Evolutionary conservation across 2,113 vertebrate species (phyloP).

Genomic region (Saimiri boliviensis): DNA sequence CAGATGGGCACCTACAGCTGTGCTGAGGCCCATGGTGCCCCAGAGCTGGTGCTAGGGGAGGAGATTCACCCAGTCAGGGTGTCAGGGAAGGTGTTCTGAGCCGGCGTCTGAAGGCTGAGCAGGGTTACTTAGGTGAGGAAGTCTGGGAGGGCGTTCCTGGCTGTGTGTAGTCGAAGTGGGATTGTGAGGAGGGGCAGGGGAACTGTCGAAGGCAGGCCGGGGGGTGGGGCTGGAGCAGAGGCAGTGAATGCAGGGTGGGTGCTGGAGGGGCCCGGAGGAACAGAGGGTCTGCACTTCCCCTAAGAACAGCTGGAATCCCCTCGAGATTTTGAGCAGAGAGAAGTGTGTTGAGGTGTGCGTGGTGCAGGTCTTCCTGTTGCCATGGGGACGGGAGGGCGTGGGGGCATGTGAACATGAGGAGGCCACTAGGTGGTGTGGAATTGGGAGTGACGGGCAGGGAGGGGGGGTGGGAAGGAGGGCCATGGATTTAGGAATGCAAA

Average conservation of each 20-base stretch:
- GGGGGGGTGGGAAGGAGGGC: neutral
- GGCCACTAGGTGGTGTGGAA: neutral
- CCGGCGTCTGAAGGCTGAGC: neutral
- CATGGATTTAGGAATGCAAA: neutral
- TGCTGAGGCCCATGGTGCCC: accelerated
- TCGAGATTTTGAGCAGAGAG: neutral
- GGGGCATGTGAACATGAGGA: neutral
- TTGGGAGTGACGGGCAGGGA: neutral
- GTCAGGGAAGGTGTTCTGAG: neutral
- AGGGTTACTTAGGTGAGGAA: neutral
- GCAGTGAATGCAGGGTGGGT: too few relatives aligned
- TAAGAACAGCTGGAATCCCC: neutral
- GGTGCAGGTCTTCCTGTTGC: neutral
- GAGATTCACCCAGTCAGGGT: neutral
- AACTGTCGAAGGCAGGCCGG: neutral
- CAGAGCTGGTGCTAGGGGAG: neutral
- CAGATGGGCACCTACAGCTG: neutral
- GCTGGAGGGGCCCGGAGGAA: neutral
- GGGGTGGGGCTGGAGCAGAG: neutral
- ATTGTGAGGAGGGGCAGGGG: too few relatives aligned
- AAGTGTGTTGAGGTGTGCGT: neutral
- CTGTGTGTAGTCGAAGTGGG: neutral
- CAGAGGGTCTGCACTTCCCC: neutral
- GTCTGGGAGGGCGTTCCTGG: neutral
- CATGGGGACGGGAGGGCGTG: neutral